These are phyloP conservation scores for Zaprionus camerounensis DNA, from an alignment of 1,140 invertebrate genomes.

Conservation along the genomic window DNA sequence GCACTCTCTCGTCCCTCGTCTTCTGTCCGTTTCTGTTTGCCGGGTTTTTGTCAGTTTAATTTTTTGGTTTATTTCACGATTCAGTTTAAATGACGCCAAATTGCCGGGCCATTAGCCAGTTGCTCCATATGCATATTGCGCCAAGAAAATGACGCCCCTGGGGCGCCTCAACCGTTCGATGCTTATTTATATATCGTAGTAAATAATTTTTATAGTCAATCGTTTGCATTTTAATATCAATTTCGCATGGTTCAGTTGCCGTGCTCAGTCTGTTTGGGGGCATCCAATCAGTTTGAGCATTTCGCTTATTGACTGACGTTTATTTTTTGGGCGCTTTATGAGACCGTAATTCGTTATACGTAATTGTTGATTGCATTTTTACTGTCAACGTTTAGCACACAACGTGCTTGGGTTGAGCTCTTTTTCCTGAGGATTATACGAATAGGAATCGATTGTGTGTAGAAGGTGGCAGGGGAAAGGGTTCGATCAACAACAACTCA, in stretches of 20 bases:
- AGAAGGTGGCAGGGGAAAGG: background rate
- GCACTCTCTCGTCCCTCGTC: constrained; percentile 9
- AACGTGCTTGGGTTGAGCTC: constrained; percentile 32
- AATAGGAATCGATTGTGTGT: background rate
- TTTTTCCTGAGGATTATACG: background rate
- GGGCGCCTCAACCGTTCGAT: constrained; percentile 15
- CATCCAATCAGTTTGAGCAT: constrained; percentile 61
- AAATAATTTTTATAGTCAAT: constrained; percentile 75
- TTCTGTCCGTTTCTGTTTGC: constrained; percentile 22
- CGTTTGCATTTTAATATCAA: constrained; percentile 81
- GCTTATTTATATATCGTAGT: constrained; percentile 50
- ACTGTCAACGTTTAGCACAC: constrained; percentile 63
- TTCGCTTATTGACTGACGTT: constrained; percentile 67
- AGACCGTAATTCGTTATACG: constrained; percentile 76
- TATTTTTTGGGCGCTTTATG: constrained; percentile 79
- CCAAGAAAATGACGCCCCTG: constrained; percentile 28
- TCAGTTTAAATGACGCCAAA: constrained; percentile 77
- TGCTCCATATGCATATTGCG: constrained; percentile 59
- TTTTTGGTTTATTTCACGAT: constrained; percentile 72
- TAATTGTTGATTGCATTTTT: constrained; percentile 78
- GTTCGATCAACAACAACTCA: constrained; percentile 65
- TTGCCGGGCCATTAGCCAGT: constrained; percentile 69
- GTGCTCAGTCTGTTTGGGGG: constrained; percentile 6
- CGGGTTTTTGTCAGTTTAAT: constrained; percentile 70
- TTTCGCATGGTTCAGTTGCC: constrained; percentile 38